Evolutionary conservation across 2,113 vertebrate genomes (phyloP), one percentile per base, ranked within the genome.

Genomic region (Sander vitreus): DNA sequence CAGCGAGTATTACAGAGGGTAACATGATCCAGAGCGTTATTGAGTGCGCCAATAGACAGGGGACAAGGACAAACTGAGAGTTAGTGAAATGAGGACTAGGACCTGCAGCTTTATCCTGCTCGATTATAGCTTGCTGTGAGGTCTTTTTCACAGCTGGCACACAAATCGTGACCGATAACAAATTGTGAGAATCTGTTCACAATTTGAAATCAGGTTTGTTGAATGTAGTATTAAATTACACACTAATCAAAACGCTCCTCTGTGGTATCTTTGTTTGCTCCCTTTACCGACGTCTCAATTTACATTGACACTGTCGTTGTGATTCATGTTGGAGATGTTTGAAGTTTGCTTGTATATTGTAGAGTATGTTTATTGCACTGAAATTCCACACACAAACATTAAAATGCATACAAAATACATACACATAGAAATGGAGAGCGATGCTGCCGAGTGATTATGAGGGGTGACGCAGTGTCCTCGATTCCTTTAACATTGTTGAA

Each of bases 401-500:
- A 64, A 76, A 73, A 58, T 68, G 58, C 63, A 53, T 58, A 68
- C 53, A 57, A 43, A 76, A 65, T 54, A 16, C 55, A 72, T 55
- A 62, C 63, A 75, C 30, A 85, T 48, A 51, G 54, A 88, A 53
- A 86, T 76, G 76, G 62, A 62, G 77, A 82, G 70, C 23, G 67
- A 84, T 88, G 66, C 73, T 76, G 84, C 88, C 86, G 76, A 62
- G 63, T 88, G 79, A 87, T 91, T 86, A 86, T 87, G 81, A 90
- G 60, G 64, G 86, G 88, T 87, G 91, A 94, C 73, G 92, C 91
- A 89, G 91, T 92, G 93, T 86, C 91, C 88, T 91, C 51, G 64
- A 92, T 94, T 94, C 86, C 83, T 85, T 83, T 75, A 93, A 90
- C 85, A 85, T 78, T 87, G 89, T 87, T 92, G 84, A 88, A 85